These are phyloP conservation scores for Lathronympha strigana DNA, from an alignment of 2,888 invertebrate genomes.

Conservation along the genomic window DNA sequence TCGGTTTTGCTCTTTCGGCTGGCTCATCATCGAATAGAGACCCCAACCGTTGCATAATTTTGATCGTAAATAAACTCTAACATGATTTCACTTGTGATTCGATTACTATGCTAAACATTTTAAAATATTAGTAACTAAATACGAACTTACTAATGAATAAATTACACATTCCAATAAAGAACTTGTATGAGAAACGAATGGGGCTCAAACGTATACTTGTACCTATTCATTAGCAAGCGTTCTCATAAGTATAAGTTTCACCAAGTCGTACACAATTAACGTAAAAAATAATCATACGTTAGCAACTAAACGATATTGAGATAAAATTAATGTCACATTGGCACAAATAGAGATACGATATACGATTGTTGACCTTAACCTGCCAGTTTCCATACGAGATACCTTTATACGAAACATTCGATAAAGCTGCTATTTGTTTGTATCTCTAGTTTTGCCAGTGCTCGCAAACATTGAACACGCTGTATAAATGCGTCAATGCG, in stretches of 20 bases:
- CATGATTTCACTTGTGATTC: slow-evolving; percentile 41
- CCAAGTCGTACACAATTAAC: slow-evolving; percentile 28
- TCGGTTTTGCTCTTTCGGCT: no score
- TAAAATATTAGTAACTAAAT: slow-evolving; percentile 40
- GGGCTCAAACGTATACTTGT: slow-evolving; percentile 14
- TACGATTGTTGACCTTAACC: slow-evolving; percentile 38
- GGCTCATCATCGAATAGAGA: not conserved
- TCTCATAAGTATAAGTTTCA: slow-evolving; percentile 38
- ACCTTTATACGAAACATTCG: not conserved
- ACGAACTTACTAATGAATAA: slow-evolving; percentile 35
- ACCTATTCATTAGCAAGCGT: slow-evolving; percentile 33
- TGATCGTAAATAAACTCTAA: slow-evolving; percentile 38
- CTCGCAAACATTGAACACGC: slow-evolving; percentile 32
- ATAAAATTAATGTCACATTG: slow-evolving; percentile 40
- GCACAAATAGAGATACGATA: slow-evolving; percentile 39
- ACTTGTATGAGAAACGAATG: slow-evolving; percentile 12
- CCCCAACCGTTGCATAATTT: slow-evolving; percentile 29
- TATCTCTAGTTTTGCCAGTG: slow-evolving; percentile 39
- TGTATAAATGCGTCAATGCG: slow-evolving; percentile 74
- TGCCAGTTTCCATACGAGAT: slow-evolving; percentile 16
- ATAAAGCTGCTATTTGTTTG: slow-evolving; percentile 31
- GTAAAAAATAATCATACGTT: slow-evolving; percentile 40
- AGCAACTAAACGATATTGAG: slow-evolving; percentile 40
- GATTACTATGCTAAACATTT: slow-evolving; percentile 35
- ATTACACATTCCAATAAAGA: slow-evolving; percentile 25